Evolutionary conservation across 1,140 invertebrate genomes (phyloP), one percentile per base, ranked within the genome.

Genomic region (Acromyrmex heyeri): DNA sequence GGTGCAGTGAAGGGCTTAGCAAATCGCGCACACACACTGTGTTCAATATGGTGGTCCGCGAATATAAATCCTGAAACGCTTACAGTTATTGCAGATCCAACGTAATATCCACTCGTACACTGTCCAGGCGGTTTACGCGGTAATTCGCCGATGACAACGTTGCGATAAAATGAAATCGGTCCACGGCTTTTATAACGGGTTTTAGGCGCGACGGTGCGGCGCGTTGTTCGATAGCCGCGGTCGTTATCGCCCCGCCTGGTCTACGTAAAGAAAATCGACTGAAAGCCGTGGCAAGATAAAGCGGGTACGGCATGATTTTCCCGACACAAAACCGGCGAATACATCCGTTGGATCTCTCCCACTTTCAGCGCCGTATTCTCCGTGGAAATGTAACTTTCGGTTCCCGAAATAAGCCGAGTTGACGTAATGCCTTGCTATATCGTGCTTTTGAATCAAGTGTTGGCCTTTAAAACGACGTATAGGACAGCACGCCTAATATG

Each of bases 41-140:
- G 64, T 44, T 65, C 89, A 89, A 89, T 90, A 90, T 87, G 81
- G 88, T 82, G 87, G 79, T 89, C 75, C 76, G 81, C 72, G 53
- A 91, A 91, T 91, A 91, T 91, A 91, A 91, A 91, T 91, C 87
- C 83, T 59, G 82, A 90, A 90, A 91, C 87, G 90, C 86, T 91
- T 86, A 86, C 88, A 91, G 90, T 91, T 91, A 91, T 91, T 88
- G 83, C 78, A 75, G 87, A 90, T 90, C 72, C 87, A 75, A 59
- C 69, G 88, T 90, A 91, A 91, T 88, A 90, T 91, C 88, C 83
- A 88, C 65, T 88, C 83, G 86, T 86, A 88, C 83, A 59, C 69
- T 50, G 64, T 65, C 48, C 79, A 21, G 79, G 12, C 72, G 86
- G 82, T 90, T 90, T 91, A 91, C 82, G 87, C 78, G 90, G 78